These are phyloP conservation scores for Rhinogobio ventralis DNA, from an alignment of 2,797 vertebrate species.

Conservation along the genomic window DNA sequence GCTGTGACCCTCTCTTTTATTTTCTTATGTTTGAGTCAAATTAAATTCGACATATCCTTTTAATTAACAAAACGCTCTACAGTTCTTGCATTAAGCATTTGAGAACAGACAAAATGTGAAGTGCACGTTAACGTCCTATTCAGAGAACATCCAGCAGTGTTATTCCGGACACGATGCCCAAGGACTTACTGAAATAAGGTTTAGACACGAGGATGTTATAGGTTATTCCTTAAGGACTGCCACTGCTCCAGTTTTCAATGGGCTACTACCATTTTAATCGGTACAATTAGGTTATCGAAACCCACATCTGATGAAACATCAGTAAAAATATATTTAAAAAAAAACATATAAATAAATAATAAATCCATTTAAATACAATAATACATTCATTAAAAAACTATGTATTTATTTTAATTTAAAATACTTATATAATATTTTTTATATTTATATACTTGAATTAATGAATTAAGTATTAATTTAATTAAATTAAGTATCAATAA, in stretches of 20 bases:
- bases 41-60: conserved; percentile 77
- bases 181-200: conserved; percentile 70
- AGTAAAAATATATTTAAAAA: not conserved
- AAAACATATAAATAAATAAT: not conserved
- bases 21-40: conserved; percentile 70
- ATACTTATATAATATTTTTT: not conserved
- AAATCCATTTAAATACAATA: not conserved
- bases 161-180: conserved; percentile 64
- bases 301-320: conserved; percentile 62
- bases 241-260: conserved; percentile 54
- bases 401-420: not conserved
- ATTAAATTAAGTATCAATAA: not conserved
- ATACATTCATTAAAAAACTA: too few relatives aligned
- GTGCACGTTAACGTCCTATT: conserved; percentile 63
- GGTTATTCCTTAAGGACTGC: conserved; percentile 64
- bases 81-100: conserved; percentile 75
- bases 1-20: conserved; percentile 49
- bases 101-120: conserved; percentile 66
- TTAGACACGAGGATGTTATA: conserved; percentile 67
- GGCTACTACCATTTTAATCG: conserved; percentile 66
- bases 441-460: not conserved
- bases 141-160: conserved; percentile 61
- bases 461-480: not conserved
- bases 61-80: conserved; percentile 78
- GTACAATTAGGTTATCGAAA: conserved; percentile 66